Conservation (phyloP, 2,113 vertebrate genomes). For the Galemys pyrenaicus region DNA sequence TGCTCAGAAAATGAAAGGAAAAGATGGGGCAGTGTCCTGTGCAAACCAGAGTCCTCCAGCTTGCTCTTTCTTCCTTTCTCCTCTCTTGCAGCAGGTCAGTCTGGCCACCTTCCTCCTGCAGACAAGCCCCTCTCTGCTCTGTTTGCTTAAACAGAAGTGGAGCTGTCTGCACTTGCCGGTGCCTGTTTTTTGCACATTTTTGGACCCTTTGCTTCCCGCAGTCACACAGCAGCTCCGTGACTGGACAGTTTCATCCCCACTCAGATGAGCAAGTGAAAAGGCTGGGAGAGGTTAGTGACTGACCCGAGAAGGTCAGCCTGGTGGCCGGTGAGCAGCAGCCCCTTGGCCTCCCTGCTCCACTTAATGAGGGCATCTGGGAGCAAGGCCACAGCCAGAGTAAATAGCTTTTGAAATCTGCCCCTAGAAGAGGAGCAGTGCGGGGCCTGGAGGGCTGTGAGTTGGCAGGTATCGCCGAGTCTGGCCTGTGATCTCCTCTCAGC, state of each 20-base stretch:
- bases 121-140: neutral
- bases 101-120: accelerated
- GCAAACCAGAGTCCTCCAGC: neutral
- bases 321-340: neutral
- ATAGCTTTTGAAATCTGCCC: neutral
- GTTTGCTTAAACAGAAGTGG: neutral
- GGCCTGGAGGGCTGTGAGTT: neutral
- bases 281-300: neutral
- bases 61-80: neutral
- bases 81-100: neutral
- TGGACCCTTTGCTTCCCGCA: neutral
- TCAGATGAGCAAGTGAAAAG: neutral
- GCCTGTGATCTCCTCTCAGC: neutral
- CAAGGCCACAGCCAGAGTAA: neutral
- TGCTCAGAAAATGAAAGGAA: neutral
- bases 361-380: conserved; percentile 39
- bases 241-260: neutral
- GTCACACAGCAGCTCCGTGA: neutral
- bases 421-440: neutral
- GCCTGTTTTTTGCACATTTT: neutral
- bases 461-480: neutral
- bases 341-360: neutral
- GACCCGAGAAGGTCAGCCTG: neutral
- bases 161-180: neutral
- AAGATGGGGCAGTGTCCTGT: neutral